These are phyloP conservation scores for Elephas maximus DNA, from an alignment of 2,113 vertebrate genomes.

Conservation along the genomic window DNA sequence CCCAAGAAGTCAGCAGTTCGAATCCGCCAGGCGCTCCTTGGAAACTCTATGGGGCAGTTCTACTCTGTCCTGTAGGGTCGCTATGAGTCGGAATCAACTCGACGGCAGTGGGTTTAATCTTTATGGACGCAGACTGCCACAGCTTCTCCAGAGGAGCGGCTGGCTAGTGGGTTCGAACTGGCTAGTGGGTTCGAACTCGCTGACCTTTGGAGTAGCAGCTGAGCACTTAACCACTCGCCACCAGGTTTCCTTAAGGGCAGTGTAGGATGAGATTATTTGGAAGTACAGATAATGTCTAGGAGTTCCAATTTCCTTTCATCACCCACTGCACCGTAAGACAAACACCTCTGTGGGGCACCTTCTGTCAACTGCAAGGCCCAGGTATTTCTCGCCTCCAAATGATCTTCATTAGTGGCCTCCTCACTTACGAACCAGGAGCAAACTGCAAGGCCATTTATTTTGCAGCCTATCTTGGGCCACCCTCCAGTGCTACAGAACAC, in stretches of 20 bases:
- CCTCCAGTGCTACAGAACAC: constrained; percentile 26
- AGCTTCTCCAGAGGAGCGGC: too few species aligned
- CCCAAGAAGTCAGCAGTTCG: too few species aligned
- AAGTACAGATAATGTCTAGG: constrained; percentile 17
- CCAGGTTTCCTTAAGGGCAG: constrained; percentile 16
- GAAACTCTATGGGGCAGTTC: too few species aligned
- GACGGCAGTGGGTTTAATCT: not conserved
- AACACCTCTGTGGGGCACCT: too few species aligned
- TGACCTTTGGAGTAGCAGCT: not conserved
- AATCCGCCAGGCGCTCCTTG: too few species aligned
- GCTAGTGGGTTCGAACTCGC: too few species aligned
- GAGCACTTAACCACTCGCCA: not conserved
- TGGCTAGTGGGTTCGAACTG: too few species aligned
- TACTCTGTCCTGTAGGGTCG: too few species aligned
- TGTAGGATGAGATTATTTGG: constrained; percentile 4
- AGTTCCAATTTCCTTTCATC: constrained; percentile 10
- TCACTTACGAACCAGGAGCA: constrained; percentile 22
- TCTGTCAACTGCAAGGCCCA: not conserved
- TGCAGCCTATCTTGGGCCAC: not conserved
- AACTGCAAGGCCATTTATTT: constrained; percentile 1
- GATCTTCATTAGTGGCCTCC: not conserved
- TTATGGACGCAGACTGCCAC: not conserved
- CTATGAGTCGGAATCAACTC: too few species aligned
- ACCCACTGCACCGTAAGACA: not conserved
- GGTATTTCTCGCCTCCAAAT: not conserved